These are phyloP conservation scores for Saguinus imperator DNA, from an alignment of 2,113 vertebrate species.

Conservation along the genomic window DNA sequence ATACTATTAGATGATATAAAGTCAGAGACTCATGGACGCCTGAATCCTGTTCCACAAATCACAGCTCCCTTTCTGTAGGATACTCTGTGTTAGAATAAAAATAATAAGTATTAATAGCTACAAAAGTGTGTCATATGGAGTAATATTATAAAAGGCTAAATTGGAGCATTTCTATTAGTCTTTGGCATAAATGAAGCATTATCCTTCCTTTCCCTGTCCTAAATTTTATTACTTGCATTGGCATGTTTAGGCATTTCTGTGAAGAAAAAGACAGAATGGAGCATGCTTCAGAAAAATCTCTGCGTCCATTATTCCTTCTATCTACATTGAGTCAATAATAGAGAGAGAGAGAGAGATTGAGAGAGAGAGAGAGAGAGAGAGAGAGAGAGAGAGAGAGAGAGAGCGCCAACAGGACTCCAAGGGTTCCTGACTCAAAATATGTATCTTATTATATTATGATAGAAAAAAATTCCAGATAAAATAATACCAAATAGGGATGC, in stretches of 20 bases:
- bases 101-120: background rate
- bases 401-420: background rate
- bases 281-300: background rate
- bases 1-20: background rate
- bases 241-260: background rate
- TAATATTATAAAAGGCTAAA: background rate
- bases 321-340: background rate
- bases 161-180: background rate
- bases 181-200: background rate
- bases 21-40: background rate
- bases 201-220: background rate
- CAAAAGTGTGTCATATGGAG: background rate
- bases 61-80: background rate
- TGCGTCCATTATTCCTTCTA: background rate
- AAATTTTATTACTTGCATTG: background rate
- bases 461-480: background rate
- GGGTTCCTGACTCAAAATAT: background rate
- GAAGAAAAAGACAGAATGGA: background rate
- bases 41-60: background rate
- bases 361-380: no score
- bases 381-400: background rate
- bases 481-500: background rate
- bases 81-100: background rate
- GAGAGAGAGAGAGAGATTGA: background rate
- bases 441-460: background rate